Base-by-base conservation (phyloP, 2,113 vertebrate species). In the Sinocyclocheilus grahami region DNA sequence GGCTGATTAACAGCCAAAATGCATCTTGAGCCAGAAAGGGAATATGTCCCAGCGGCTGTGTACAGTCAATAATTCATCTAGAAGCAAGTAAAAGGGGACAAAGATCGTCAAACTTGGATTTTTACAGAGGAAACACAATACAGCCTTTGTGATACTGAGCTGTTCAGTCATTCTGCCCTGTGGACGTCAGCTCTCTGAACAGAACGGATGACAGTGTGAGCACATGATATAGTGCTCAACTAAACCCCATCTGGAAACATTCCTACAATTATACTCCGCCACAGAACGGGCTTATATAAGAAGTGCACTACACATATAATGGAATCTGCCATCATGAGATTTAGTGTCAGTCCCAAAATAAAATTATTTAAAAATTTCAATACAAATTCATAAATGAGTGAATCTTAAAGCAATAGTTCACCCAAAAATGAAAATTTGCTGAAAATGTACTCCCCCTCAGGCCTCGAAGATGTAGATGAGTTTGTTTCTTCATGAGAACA, bases 1-100 rank as follows among this genome's bases (percentile, higher is more conserved):
- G 91, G 84, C 92, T 93, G 91, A 93, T 94, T 94, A 93, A 87
- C 84, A 91, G 90, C 89, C 91, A 85, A 89, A 91, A 91, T 30
- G 88, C 89, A 88, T 89, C 86, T 87, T 84, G 89, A 91, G 92
- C 92, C 92, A 92, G 92, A 94, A 92, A 93, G 92, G 33, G 91
- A 93, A 94, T 90, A 91, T 90, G 87, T 93, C 90, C 90, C 90
- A 90, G 84, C 30, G 89, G 91, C 84, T 86, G 89, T 78, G 18
- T 78, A 27, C 53, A 84, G 89, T 91, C 91, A 92, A 90, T 92
- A 87, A 91, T 92, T 74, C 82, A 91, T 87, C 67, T 81, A 74
- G 53, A 74, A 60, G 33, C 53, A 51, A 82, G 85, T 48, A 48
- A 80, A 86, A 55, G 75, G 51, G 67, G 46, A 63, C 71, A 84